phyloP scores from a whole-genome alignment of 2,797 vertebrate species.

The Zalophus californianus region DNA sequence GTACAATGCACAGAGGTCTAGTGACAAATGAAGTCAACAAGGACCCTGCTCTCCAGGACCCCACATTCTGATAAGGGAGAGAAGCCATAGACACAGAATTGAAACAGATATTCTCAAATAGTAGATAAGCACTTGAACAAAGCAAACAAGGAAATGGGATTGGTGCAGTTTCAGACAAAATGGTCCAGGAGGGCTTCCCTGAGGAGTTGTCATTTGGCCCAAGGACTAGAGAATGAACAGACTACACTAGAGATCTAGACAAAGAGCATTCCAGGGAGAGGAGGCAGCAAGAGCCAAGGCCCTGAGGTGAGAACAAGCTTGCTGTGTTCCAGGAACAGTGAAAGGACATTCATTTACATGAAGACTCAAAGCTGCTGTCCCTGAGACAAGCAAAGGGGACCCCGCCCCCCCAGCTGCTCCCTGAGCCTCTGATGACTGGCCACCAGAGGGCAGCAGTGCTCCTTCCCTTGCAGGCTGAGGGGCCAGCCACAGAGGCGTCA shows the following conservation, averaged over 20 bases:
- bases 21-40: neutral
- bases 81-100: neutral
- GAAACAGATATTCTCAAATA: neutral
- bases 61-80: neutral
- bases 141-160: neutral
- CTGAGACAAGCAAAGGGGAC: too few relatives aligned
- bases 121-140: neutral
- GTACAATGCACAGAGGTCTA: neutral
- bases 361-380: neutral
- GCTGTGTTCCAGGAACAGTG: neutral
- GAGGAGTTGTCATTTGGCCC: neutral
- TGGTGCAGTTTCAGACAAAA: neutral
- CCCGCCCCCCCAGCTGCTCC: rapidly evolving
- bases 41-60: neutral
- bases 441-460: constrained; percentile 68
- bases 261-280: neutral
- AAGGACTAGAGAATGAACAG: neutral
- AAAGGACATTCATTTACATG: neutral
- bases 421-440: neutral
- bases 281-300: neutral
- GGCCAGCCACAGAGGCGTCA: rapidly evolving
- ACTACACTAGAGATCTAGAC: neutral
- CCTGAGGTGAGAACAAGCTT: neutral
- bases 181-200: neutral
- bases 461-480: neutral